Base-by-base conservation (phyloP, 1,140 invertebrate genomes). In the Brachionus rubens region DNA sequence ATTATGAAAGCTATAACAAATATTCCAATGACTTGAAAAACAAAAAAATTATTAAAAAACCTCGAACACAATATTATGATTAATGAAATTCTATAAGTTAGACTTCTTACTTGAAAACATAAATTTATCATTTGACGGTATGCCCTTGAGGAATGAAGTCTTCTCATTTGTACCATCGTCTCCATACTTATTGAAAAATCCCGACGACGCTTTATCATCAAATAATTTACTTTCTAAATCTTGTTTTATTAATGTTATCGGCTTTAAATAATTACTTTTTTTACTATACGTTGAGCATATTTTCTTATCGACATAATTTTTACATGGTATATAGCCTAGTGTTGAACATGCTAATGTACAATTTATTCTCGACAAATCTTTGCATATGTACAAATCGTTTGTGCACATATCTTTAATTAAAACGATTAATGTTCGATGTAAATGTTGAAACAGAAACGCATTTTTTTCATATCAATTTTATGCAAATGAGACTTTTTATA, bases 391-490 rank as follows among this genome's bases (percentile, higher is more conserved):
- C 30, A 72, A 50, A 41, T 72, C 68, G 28, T 72, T 72, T 12
- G 68, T 72, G 16, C 68, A 72, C 68, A 72, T 72, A 54, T 72
- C 68, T 72, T 48, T 48, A 54, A 72, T 40, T 50, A 16, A 50
- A 72, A 50, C 7, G 24, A 72, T 19, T 19, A 46, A 24, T 36
- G 43, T 24, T 19, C 43, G 12, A 24, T 65, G 33, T 36, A 36
- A 36, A 36, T 9, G 28, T 5, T 40, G 33, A 70, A 70, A 70
- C 24, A 70, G 33, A 70, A 70, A 50, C 43, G 62, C 62, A 47
- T 67, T 41, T 2, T 26, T n/a, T n/a, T n/a, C n/a, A 41, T 33
- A 47, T 33, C 62, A 14, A 67, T 26, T 47, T 67, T 41, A 70
- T 59, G 65, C 19, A 50, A 70, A 70, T 48, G 62, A 47, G 62